Percentiles rank a stretch among this genome's conserved stretches.
Conservation (phyloP, 2,888 invertebrate species). For the Congeria kusceri region DNA sequence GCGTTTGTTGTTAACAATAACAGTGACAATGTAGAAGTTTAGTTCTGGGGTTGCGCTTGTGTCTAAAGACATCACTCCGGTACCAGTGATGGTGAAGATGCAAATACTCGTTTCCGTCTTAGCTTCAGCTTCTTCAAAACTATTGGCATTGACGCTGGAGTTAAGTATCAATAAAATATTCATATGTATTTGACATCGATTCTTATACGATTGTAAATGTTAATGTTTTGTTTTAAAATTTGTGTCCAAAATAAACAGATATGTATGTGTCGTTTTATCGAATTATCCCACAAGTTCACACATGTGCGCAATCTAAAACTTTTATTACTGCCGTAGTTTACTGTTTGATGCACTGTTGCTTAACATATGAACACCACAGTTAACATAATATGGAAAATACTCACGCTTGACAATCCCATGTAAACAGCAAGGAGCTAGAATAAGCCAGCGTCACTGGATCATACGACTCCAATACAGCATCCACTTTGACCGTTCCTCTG, state of each 20-base stretch:
- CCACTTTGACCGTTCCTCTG: constrained; percentile 28
- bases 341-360: too few species aligned
- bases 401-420: constrained; percentile 39
- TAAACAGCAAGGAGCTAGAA: constrained; percentile 7
- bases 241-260: too few species aligned
- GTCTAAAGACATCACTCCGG: constrained; percentile 36
- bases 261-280: not conserved
- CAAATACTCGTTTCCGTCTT: not conserved
- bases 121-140: constrained; percentile 3
- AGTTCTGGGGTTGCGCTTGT: constrained; percentile 10
- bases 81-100: not conserved
- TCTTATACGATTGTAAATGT: too few species aligned
- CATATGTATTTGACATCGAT: too few species aligned
- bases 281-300: too few species aligned
- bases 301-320: too few species aligned
- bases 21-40: constrained; percentile 46
- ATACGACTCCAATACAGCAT: constrained; percentile 59
- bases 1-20: constrained; percentile 44
- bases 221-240: too few species aligned
- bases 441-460: constrained; percentile 49
- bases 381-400: not conserved
- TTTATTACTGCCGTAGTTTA: too few species aligned
- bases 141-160: not conserved
- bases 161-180: too few species aligned
- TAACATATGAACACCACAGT: too few species aligned